Conservation (phyloP, 2,113 vertebrate genomes). For the Etheostoma cragini region DNA sequence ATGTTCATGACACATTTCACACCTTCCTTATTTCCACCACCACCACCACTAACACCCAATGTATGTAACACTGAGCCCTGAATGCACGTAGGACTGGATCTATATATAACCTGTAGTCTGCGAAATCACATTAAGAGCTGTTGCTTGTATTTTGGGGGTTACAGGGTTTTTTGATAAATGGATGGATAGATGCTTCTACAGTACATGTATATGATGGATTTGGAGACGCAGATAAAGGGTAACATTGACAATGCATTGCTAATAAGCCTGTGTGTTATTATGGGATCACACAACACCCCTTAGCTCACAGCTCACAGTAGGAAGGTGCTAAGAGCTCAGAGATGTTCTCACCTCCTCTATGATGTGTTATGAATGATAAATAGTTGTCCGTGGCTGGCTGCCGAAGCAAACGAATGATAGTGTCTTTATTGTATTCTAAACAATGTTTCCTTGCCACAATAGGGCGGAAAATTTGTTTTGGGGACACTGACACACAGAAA, state of each 20-base stretch:
- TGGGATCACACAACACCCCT: conserved; percentile 40
- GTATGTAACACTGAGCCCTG: background rate
- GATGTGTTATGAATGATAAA: conserved; percentile 51
- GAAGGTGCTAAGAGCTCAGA: conserved; percentile 66
- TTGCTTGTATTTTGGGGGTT: background rate
- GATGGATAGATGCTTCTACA: background rate
- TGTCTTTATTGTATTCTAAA: conserved; percentile 23
- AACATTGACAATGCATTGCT: conserved; percentile 11
- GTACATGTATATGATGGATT: background rate
- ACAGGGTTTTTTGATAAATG: background rate
- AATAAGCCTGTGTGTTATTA: conserved; percentile 22
- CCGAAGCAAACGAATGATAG: background rate
- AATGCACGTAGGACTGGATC: background rate
- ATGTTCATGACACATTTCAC: conserved; percentile 18
- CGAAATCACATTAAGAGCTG: background rate
- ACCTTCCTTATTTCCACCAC: background rate
- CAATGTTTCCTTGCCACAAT: background rate
- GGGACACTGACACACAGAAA: background rate
- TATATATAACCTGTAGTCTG: conserved; percentile 16
- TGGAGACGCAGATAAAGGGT: background rate
- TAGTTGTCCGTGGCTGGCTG: background rate
- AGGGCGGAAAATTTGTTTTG: background rate
- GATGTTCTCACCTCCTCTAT: conserved; percentile 55
- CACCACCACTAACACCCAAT: background rate
- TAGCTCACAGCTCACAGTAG: conserved; percentile 35